These are phyloP conservation scores for Diabrotica virgifera DNA, from an alignment of 1,140 invertebrate genomes.

Conservation along the genomic window DNA sequence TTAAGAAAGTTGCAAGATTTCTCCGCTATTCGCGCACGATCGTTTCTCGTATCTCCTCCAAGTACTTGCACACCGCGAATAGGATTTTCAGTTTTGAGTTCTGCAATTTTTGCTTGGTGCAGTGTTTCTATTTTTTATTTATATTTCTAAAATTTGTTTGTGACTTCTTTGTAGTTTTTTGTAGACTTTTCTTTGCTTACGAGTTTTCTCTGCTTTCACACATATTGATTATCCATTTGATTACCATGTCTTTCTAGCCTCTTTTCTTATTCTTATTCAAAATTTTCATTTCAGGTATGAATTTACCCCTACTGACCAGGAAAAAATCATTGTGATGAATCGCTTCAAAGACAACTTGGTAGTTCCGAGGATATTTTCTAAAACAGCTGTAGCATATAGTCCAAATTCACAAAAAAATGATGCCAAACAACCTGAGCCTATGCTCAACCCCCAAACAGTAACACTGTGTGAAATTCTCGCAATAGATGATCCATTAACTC, in stretches of 20 bases:
- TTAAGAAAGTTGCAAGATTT: too few relatives aligned
- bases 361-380: conserved; percentile 74
- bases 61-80: too few relatives aligned
- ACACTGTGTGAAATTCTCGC: conserved; percentile 76
- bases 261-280: conserved; percentile 6
- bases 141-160: too few relatives aligned
- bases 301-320: conserved; percentile 73
- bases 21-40: too few relatives aligned
- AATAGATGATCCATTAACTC: conserved; percentile 70
- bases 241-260: conserved; percentile 4
- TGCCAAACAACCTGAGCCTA: conserved; percentile 48
- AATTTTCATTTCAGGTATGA: conserved; percentile 57
- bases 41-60: too few relatives aligned
- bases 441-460: conserved; percentile 79
- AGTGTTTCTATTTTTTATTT: too few relatives aligned
- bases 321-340: conserved; percentile 63
- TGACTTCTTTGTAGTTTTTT: too few relatives aligned
- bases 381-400: conserved; percentile 65
- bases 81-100: too few relatives aligned
- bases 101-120: too few relatives aligned
- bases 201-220: too few relatives aligned
- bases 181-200: too few relatives aligned
- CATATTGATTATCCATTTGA: neutral
- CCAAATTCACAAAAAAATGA: conserved; percentile 46
- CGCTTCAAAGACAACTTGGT: conserved; percentile 67